phyloP scores from a whole-genome alignment of 37 sponge, comb jelly and placozoan genomes.

The Chondrilla cf. caribensis region DNA sequence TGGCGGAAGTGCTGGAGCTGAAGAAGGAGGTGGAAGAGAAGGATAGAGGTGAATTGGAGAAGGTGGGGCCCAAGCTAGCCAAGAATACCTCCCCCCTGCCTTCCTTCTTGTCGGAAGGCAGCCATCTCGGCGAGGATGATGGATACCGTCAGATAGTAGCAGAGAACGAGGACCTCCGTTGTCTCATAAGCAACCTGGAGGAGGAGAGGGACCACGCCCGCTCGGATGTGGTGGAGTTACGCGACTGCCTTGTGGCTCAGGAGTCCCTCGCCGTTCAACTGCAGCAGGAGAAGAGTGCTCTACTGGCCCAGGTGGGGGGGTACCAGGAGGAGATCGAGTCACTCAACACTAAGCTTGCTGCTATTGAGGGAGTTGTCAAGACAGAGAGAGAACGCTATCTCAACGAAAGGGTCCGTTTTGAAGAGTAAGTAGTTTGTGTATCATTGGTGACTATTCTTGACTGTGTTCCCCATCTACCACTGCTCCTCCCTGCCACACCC shows the following conservation, averaged over 20 bases:
- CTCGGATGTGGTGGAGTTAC: not conserved
- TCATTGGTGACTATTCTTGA: no score
- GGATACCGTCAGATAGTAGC: not conserved
- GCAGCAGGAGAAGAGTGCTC: not conserved
- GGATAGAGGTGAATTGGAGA: not conserved
- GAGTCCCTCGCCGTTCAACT: not conserved
- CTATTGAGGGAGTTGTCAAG: not conserved
- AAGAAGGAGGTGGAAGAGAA: not conserved
- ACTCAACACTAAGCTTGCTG: not conserved
- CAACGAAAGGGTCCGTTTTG: not conserved
- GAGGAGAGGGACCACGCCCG: not conserved
- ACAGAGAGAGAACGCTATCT: not conserved
- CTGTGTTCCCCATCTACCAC: not conserved
- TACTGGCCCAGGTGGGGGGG: not conserved
- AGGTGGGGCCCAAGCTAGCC: not conserved
- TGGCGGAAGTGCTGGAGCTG: not conserved
- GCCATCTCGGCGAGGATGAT: not conserved
- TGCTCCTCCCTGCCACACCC: not conserved
- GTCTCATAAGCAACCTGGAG: not conserved
- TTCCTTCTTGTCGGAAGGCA: not conserved
- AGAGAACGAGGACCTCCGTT: constrained; percentile 1
- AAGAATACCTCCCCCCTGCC: not conserved
- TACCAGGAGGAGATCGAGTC: not conserved
- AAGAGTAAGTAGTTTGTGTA: constrained; percentile 3
- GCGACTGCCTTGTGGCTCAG: not conserved